Evolutionary conservation across 1,140 invertebrate species (phyloP).

Genomic region (Lethocerus indicus): DNA sequence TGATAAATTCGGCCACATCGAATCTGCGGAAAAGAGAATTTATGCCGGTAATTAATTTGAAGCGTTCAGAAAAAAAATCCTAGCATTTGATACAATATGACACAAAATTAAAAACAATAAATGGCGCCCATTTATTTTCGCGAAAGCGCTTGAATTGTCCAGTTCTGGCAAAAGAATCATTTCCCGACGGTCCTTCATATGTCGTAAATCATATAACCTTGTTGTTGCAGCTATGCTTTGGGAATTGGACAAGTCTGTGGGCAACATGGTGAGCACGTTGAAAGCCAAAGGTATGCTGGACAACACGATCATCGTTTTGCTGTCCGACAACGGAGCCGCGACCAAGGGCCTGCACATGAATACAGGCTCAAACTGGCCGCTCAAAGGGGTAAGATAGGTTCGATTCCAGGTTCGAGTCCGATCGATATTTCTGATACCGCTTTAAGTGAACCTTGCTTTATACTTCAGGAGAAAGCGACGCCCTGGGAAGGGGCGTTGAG

Average conservation of each 20-base stretch:
- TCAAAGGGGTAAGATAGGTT: slow-evolving; percentile 40
- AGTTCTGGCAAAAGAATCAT: no score
- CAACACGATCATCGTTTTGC: slow-evolving; percentile 37
- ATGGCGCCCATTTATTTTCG: no score
- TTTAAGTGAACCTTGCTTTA: no score
- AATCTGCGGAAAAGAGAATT: slow-evolving; percentile 31
- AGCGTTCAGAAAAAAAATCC: no score
- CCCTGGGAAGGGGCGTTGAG: slow-evolving; percentile 54
- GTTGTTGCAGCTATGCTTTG: slow-evolving; percentile 47
- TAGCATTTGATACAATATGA: slow-evolving; percentile 14
- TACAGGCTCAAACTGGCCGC: slow-evolving; percentile 43
- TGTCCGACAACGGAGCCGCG: slow-evolving; percentile 42
- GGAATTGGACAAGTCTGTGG: slow-evolving; percentile 50
- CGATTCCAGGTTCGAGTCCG: no score
- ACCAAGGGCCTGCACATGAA: slow-evolving; percentile 22
- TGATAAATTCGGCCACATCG: slow-evolving; percentile 34
- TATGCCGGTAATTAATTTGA: no score
- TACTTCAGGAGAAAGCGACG: slow-evolving; percentile 37
- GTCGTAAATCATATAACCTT: no score
- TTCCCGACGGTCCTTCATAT: no score
- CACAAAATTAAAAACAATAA: slow-evolving; percentile 13
- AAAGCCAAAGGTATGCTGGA: slow-evolving; percentile 34
- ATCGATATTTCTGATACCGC: no score
- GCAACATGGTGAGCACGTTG: slow-evolving; percentile 37
- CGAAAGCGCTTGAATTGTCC: no score